Percentiles rank a stretch among this genome's conserved stretches.
Conservation (phyloP, 2,888 invertebrate genomes). For the Amphipyra berbera region DNA sequence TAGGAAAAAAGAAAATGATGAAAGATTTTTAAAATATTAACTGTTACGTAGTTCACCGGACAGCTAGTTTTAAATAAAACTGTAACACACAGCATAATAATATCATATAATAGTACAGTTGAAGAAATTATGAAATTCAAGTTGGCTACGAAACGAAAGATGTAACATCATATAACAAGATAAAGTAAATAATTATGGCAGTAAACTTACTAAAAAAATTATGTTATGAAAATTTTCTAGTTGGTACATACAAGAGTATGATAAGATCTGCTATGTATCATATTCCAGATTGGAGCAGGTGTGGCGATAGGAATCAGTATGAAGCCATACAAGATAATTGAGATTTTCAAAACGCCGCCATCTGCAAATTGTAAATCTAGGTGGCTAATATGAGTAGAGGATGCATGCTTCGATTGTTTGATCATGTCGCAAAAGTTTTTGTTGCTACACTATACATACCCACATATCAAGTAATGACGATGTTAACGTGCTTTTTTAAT, state of each 20-base stretch:
- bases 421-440: constrained; percentile 16
- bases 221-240: constrained; percentile 23
- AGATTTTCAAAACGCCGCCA: constrained; percentile 64
- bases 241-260: constrained; percentile 14
- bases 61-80: neutral
- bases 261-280: constrained; percentile 54
- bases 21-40: no score
- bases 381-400: constrained; percentile 46
- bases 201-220: constrained; percentile 12
- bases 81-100: neutral
- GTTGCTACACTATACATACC: neutral
- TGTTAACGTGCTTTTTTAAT: no score
- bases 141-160: neutral
- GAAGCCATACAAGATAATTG: constrained; percentile 71
- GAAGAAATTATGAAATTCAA: constrained; percentile 16
- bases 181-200: constrained; percentile 35
- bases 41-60: no score
- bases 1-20: no score
- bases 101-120: neutral
- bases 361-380: constrained; percentile 61
- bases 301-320: constrained; percentile 63
- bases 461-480: neutral
- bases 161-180: constrained; percentile 13
- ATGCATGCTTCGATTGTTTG: constrained; percentile 62
- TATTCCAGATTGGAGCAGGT: constrained; percentile 66